Evolutionary conservation across 2,888 invertebrate species (phyloP), one percentile per base, ranked within the genome.

Genomic region (Pegoplata infirma): DNA sequence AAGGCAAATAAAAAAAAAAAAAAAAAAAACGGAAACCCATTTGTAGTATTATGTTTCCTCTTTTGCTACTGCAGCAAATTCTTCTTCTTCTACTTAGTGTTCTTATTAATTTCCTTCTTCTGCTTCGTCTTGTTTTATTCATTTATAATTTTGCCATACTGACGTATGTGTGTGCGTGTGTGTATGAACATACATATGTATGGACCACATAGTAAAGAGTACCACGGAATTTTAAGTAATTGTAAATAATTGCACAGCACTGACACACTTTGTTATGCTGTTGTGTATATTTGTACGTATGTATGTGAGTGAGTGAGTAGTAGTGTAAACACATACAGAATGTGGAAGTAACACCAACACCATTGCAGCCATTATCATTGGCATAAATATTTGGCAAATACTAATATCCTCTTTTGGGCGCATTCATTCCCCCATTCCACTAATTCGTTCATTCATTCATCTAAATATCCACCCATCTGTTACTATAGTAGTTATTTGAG

Each of bases 41-140:
- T 79, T 79, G 79, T 79, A 75, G 69, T 75, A 61, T 78, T 78
- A 73, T 59, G 53, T 78, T 78, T 78, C 77, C 73, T 47, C 17
- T 44, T 46, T 36, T 58, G 19, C 28, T 68, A 63, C 40, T 23
- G 69, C 32, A 36, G 44, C 28, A 55, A 17, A 8, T 49, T 51
- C 36, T 21, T 51, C 68, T 49, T 51, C 36, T 21, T 51, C 68
- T 58, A 12, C 40, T 40, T 10, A 5, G 12, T 63, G 28, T 16
- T 28, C 23, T 47, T 55, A 14, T 6, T 32, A 7, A 28, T 68
- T 12, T 4, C 25, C 14, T 28, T 47, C 23, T 25, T 58, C 19
- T 14, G 10, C 10, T 25, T 40, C 56, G 25, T 67, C 47, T 58
- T 66, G 68, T 8, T n/a, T 5, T 23, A 17, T 23, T 23, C 23